Evolutionary conservation across 2,113 vertebrate genomes (phyloP).

Genomic region (Crotalus helleri): DNA sequence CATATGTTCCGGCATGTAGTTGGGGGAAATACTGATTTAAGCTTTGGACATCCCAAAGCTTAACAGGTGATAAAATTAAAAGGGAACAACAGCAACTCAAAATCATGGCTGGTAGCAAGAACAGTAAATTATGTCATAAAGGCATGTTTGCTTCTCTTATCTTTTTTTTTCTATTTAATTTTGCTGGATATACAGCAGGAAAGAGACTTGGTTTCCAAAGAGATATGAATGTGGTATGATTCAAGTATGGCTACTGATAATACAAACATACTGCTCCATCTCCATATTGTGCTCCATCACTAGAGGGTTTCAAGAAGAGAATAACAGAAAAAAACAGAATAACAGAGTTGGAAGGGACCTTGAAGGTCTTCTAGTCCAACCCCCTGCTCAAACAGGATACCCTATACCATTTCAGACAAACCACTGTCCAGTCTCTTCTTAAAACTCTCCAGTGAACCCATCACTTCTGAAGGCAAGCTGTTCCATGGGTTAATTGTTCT

Average conservation of each 20-base stretch:
- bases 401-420: not conserved
- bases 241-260: not conserved
- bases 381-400: not conserved
- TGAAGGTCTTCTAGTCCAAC: not conserved
- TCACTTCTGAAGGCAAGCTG: too few species aligned
- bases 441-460: not conserved
- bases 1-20: not conserved
- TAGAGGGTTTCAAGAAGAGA: not conserved
- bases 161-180: not conserved
- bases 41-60: not conserved
- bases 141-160: not conserved
- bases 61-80: not conserved
- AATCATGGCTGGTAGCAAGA: not conserved
- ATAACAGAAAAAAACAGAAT: not conserved
- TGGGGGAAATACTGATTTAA: not conserved
- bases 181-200: not conserved
- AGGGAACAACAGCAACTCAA: not conserved
- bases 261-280: not conserved
- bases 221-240: not conserved
- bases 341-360: not conserved
- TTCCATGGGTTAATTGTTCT: too few species aligned
- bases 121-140: not conserved
- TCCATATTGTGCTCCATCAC: not conserved
- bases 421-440: not conserved
- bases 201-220: not conserved